Evolutionary conservation across 2,888 invertebrate genomes (phyloP).

Genomic region (Drosophila kokeensis): DNA sequence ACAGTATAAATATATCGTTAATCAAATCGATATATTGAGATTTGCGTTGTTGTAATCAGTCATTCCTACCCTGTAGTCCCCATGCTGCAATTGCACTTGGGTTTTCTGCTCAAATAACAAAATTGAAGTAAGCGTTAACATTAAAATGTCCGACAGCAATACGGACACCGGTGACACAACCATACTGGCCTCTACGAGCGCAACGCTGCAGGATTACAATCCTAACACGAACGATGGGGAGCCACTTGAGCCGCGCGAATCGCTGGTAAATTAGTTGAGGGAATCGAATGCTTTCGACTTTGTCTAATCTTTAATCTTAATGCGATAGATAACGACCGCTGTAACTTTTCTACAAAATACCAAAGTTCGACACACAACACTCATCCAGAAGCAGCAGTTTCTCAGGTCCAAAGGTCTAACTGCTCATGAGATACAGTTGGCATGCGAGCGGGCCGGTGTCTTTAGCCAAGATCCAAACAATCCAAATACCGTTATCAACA

Average conservation of each 20-base stretch:
- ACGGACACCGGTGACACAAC: conserved; percentile 84
- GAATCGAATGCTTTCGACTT: conserved; percentile 19
- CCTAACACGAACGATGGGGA: conserved; percentile 39
- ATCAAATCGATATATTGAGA: conserved; percentile 8
- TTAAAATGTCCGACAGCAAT: conserved; percentile 82
- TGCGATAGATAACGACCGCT: conserved; percentile 91
- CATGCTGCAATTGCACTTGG: conserved; percentile 41
- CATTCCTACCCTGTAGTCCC: conserved; percentile 18
- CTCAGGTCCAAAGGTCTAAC: conserved; percentile 91
- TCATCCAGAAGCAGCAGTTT: conserved; percentile 92
- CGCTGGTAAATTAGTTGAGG: conserved; percentile 74
- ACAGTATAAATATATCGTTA: conserved; percentile 8
- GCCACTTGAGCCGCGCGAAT: conserved; percentile 77
- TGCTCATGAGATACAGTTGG: conserved; percentile 90
- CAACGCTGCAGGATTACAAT: conserved; percentile 53
- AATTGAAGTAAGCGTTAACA: conserved; percentile 83
- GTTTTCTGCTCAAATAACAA: conserved; percentile 62
- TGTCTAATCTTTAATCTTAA: conserved; percentile 70
- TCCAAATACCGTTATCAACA: conserved; percentile 82
- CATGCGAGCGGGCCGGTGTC: conserved; percentile 88
- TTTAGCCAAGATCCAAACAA: conserved; percentile 83
- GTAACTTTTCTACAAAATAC: conserved; percentile 94
- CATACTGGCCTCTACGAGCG: conserved; percentile 56
- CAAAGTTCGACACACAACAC: conserved; percentile 91
- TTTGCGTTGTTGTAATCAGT: conserved; percentile 10